Percentiles rank a stretch among this genome's conserved stretches.
Conservation (phyloP, 1,140 invertebrate species). For the Colletes latitarsis region DNA sequence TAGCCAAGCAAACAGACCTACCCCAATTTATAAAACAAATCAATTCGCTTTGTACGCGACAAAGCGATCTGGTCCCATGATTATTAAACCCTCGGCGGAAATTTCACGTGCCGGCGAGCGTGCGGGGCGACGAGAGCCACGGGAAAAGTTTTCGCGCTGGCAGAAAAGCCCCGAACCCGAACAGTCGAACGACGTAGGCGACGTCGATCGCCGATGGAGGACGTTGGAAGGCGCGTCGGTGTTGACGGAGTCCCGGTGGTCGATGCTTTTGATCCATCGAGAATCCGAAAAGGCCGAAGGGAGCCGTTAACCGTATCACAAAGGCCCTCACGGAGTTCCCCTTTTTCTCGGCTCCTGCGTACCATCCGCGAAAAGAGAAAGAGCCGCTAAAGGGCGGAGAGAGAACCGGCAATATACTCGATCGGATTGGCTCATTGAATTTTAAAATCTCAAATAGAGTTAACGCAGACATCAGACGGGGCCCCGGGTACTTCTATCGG, state of each 20-base stretch:
- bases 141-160: slow-evolving; percentile 47
- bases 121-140: not conserved
- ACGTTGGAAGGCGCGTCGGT: not conserved
- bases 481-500: slow-evolving; percentile 19
- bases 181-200: not conserved
- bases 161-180: slow-evolving; percentile 31
- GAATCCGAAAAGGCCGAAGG: slow-evolving; percentile 59
- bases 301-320: slow-evolving; percentile 65
- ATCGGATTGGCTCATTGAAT: slow-evolving; percentile 70
- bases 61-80: slow-evolving; percentile 35
- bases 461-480: slow-evolving; percentile 60
- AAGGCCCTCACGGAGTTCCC: slow-evolving; percentile 50
- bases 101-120: slow-evolving; percentile 47
- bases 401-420: slow-evolving; percentile 48
- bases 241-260: slow-evolving; percentile 29
- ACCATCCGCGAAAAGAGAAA: slow-evolving; percentile 40
- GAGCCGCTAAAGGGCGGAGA: slow-evolving; percentile 13
- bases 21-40: slow-evolving; percentile 54
- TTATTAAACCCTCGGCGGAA: slow-evolving; percentile 45
- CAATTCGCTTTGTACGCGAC: slow-evolving; percentile 48
- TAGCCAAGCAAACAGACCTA: slow-evolving; percentile 52
- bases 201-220: not conserved
- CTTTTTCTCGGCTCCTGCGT: slow-evolving; percentile 36
- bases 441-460: slow-evolving; percentile 69
- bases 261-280: slow-evolving; percentile 64